These are phyloP conservation scores for Eutolmus rufibarbis DNA, from an alignment of 2,888 invertebrate genomes.

Conservation along the genomic window DNA sequence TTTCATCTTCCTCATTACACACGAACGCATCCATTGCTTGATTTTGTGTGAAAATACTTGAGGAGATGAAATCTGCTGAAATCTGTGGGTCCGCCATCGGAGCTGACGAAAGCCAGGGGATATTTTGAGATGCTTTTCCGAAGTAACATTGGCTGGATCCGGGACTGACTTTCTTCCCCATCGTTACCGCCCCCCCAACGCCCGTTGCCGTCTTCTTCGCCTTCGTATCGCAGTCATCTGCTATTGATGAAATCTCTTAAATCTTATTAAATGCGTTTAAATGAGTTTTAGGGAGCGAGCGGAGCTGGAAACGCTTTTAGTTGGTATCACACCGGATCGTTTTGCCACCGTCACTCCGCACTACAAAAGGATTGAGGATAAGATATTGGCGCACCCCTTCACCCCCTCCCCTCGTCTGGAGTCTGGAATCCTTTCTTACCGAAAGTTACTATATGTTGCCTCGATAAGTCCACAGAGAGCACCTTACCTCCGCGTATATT, in stretches of 20 bases:
- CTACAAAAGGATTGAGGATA: neutral
- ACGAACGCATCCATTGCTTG: constrained; percentile 21
- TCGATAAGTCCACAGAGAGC: neutral
- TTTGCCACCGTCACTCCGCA: neutral
- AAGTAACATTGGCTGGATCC: neutral
- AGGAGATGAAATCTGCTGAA: neutral
- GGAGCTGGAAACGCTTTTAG: neutral
- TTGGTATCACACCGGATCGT: neutral
- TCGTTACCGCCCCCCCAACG: too few species aligned
- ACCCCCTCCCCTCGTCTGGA: neutral
- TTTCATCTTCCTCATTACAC: constrained; percentile 31
- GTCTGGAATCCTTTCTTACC: neutral
- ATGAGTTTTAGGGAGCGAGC: neutral
- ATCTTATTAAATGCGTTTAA: constrained; percentile 15
- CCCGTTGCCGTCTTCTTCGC: neutral
- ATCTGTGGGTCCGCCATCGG: neutral
- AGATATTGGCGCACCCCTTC: neutral
- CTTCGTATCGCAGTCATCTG: neutral
- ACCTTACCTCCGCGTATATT: constrained; percentile 33
- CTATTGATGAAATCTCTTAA: neutral
- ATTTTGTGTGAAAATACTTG: neutral
- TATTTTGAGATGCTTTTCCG: neutral
- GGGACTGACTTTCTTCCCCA: neutral
- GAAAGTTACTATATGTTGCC: neutral
- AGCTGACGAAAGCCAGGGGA: neutral